Evolutionary conservation across 2,113 vertebrate species (phyloP).

Genomic region (Sprattus sprattus): DNA sequence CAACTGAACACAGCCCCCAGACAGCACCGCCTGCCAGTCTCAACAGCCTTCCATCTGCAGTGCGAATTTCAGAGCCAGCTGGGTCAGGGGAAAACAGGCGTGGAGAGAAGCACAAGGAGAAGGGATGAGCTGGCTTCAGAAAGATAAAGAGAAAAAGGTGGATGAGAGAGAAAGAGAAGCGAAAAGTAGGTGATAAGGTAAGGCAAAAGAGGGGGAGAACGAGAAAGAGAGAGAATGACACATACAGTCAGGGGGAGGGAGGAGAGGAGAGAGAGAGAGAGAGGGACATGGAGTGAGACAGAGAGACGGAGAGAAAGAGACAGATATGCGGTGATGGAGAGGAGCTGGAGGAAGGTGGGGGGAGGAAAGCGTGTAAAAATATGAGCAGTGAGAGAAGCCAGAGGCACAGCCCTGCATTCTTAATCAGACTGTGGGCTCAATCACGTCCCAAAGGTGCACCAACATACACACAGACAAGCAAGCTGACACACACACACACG

Average conservation of each 20-base stretch:
- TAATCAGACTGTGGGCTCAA: constrained; percentile 57
- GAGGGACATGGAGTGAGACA: constrained; percentile 24
- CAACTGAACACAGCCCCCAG: constrained; percentile 44
- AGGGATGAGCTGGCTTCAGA: neutral
- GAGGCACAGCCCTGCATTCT: constrained; percentile 45
- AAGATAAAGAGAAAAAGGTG: neutral
- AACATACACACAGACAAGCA: neutral
- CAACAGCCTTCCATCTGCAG: constrained; percentile 19
- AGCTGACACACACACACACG: constrained; percentile 16
- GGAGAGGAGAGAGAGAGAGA: constrained; percentile 7
- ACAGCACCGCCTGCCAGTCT: constrained; percentile 29
- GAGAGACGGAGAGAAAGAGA: constrained; percentile 1
- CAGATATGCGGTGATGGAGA: neutral
- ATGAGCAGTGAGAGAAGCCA: constrained; percentile 17
- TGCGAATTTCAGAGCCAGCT: constrained; percentile 17
- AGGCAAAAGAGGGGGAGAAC: neutral
- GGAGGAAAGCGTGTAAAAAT: constrained; percentile 26
- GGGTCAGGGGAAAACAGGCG: constrained; percentile 28
- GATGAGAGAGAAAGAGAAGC: neutral
- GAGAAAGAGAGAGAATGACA: neutral
- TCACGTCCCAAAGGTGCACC: constrained; percentile 30
- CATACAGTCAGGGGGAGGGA: constrained; percentile 18
- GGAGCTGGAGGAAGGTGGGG: neutral
- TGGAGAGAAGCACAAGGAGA: constrained; percentile 21
- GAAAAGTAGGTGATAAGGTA: neutral